Evolutionary conservation across 2,797 vertebrate genomes (phyloP), one percentile per base, ranked within the genome.

Genomic region (Eulemur rubriventer): DNA sequence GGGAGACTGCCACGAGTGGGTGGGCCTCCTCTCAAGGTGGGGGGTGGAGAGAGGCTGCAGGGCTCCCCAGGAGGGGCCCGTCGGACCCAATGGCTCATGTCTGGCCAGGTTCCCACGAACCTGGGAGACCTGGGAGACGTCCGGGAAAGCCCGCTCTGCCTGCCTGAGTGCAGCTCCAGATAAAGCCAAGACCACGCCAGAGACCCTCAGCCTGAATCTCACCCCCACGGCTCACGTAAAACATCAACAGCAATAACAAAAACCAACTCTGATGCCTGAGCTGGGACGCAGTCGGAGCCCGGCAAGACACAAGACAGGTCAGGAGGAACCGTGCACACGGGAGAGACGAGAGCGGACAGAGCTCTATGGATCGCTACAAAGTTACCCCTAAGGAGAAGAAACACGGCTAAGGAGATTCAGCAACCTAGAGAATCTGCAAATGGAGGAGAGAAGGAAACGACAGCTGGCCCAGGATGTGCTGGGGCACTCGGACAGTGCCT

Each of bases 401-500:
- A 72, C 7, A 14, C 20, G 18, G 46, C 63, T 13, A 41, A 18
- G 7, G 11, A 4, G 46, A 73, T 24, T 75, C 1, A 75, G 20
- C 33, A 12, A 80, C 14, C 41, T 14, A 65, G 59, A 76, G 81
- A 81, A 92, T 43, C 7, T 3, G 12, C 24, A n/a, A 50, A 30
- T 9, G 6, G 14, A 65, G 30, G 61, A 4, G 0, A 85, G 55
- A 73, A 83, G 16, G 12, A 69, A 81, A 57, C 8, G 9, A 24
- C 55, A 26, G 22, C 55, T 3, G 4, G 28, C 26, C 20, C 14
- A 61, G 38, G 38, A 81, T 48, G 46, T 41, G 9, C 43, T 13
- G 16, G 38, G 52, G 35, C 8, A 2, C 41, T 16, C 0, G 2
- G 13, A 46, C n/a, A 28, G 43, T 12, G 30, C 20, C 24, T 24